Conservation (phyloP, 2,797 vertebrate species). For the Delichon dasypus region DNA sequence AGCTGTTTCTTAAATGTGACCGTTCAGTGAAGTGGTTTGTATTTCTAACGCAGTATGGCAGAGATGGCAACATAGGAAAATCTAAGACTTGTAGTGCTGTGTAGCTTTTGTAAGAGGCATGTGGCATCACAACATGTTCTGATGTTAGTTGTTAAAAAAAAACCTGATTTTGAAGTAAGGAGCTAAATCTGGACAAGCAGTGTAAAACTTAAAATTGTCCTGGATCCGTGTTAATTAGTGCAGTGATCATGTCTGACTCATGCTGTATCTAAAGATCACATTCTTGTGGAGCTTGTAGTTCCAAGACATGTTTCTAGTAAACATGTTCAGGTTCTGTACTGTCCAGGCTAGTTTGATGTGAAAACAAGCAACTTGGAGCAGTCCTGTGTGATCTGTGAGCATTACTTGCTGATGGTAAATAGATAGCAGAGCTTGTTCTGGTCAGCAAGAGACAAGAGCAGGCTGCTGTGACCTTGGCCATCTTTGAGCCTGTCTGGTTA, state of each 20-base stretch:
- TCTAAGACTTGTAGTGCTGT: background rate
- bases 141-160: background rate
- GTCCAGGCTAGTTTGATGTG: conserved; percentile 37
- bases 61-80: background rate
- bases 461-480: conserved; percentile 46
- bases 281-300: background rate
- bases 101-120: background rate
- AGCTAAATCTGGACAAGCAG: background rate
- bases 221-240: background rate
- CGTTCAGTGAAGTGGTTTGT: background rate
- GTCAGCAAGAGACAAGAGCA: background rate
- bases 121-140: background rate
- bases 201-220: background rate
- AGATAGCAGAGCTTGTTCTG: conserved; percentile 30
- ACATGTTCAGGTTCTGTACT: background rate
- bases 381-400: background rate
- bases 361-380: background rate
- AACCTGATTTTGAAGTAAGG: background rate
- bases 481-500: background rate
- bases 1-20: background rate
- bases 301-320: conserved; percentile 36
- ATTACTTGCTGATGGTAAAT: conserved; percentile 32
- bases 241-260: background rate
- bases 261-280: background rate
- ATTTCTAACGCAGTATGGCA: background rate